phyloP scores from a whole-genome alignment of 2,113 vertebrate genomes.

The Calidris pygmaea region DNA sequence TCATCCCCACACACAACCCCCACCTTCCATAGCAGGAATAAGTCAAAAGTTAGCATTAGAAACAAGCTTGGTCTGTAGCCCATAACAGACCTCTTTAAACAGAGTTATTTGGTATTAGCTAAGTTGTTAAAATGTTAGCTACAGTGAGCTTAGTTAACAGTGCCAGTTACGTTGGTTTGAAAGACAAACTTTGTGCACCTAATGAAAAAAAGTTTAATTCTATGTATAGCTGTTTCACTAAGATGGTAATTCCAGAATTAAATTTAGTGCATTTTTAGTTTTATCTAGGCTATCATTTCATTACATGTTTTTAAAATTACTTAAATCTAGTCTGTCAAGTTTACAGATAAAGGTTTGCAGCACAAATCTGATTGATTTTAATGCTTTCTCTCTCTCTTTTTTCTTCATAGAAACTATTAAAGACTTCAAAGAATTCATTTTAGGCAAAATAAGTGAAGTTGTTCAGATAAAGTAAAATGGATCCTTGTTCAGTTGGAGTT shows the following conservation, averaged over 20 bases:
- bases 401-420: conserved; percentile 2
- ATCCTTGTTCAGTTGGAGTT: conserved; percentile 79
- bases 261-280: background rate
- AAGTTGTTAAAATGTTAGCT: background rate
- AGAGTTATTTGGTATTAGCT: background rate
- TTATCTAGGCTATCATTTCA: background rate
- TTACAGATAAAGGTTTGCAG: conserved; percentile 16
- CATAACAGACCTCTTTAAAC: background rate
- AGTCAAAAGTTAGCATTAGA: too few relatives aligned
- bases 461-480: conserved; percentile 59
- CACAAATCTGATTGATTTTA: conserved; percentile 53
- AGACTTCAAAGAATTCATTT: conserved; percentile 21
- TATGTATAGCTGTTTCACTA: background rate
- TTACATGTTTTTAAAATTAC: background rate
- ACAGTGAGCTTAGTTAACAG: background rate
- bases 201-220: background rate
- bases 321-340: background rate
- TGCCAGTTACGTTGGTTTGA: background rate
- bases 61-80: background rate
- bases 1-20: too few relatives aligned
- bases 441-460: conserved; percentile 10
- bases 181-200: background rate
- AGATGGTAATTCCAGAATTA: background rate
- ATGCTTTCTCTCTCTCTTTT: conserved; percentile 31
- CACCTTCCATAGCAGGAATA: background rate